These are phyloP conservation scores for Callithrix jacchus DNA, from an alignment of 2,113 vertebrate genomes.

Conservation along the genomic window DNA sequence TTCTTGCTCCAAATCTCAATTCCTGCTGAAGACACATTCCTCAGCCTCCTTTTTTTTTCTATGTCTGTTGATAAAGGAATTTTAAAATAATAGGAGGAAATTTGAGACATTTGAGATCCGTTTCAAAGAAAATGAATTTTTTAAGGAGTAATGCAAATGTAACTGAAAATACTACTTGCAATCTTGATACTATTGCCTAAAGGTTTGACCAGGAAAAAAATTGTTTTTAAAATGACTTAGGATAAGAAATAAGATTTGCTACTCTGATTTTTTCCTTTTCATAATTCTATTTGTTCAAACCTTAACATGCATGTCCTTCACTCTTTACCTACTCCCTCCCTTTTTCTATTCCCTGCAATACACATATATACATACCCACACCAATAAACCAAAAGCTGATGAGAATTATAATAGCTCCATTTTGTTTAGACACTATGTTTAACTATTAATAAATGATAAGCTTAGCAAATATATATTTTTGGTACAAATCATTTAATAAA, in stretches of 20 bases:
- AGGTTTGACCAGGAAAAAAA: not conserved
- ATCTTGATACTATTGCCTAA: conserved; percentile 19
- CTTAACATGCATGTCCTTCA: not conserved
- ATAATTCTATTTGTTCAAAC: conserved; percentile 1
- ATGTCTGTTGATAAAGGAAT: not conserved
- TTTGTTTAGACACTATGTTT: not conserved
- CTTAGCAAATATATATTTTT: conserved; percentile 21
- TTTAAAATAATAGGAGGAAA: conserved; percentile 21
- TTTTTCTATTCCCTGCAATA: not conserved
- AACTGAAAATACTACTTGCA: not conserved
- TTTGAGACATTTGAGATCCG: not conserved
- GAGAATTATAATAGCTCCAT: not conserved
- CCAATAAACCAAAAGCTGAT: not conserved
- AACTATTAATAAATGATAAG: conserved; percentile 43
- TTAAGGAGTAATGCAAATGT: conserved; percentile 2
- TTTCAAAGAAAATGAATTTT: conserved; percentile 13
- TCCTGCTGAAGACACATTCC: not conserved
- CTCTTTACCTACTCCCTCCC: not conserved
- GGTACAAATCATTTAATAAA: not conserved
- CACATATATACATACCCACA: not conserved
- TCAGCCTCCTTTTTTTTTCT: not conserved
- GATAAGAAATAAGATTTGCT: not conserved
- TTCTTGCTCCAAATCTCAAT: not conserved
- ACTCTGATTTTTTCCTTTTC: not conserved
- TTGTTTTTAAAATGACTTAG: not conserved